Evolutionary conservation across 1,140 invertebrate species (phyloP), one percentile per base, ranked within the genome.

Genomic region (Drosophila mauritiana): DNA sequence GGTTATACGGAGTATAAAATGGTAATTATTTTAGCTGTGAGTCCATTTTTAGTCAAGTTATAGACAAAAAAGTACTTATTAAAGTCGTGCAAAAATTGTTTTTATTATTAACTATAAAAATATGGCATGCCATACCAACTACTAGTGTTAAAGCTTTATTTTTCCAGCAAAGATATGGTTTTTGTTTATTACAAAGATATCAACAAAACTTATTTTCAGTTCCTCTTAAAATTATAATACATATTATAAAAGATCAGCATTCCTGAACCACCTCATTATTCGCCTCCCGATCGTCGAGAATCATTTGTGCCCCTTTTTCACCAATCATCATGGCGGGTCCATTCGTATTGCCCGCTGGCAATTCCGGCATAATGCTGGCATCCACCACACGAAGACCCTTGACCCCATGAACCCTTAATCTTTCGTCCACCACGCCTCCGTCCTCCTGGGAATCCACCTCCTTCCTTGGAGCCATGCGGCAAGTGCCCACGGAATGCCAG

Each of bases 301-400:
- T 95, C 84, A 96, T 93, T 72, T 96, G 95, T 0, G 95, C 93
- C 0, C 93, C 96, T 77, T 96, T 96, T 90, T 97, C 96, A 0
- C 93, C 96, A 45, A 97, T 96, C 94, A 96, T 96, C 40, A 96
- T 95, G 0, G 94, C 94, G 0, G 96, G 94, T 4, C 95, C 96
- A 89, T 96, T 96, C 0, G 96, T 96, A 65, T 97, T 96, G 1
- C 94, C 96, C 27, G 94, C 94, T 0, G 95, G 93, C n/a, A 97
- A 94, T 3, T 91, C 92, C 0, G 97, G 96, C 95, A 97, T 97
- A 6, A 97, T 94, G 64, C 96, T 97, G 25, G 96, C 96, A 92
- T 97, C 96, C 1, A 95, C 94, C 0, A 97, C 95, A 64, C 96
- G 93, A 4, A 97, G 83, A 3, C 94, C 94, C 1, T 89, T 80